Conservation (phyloP, 2,113 vertebrate genomes). For the Argyrosomus japonicus region DNA sequence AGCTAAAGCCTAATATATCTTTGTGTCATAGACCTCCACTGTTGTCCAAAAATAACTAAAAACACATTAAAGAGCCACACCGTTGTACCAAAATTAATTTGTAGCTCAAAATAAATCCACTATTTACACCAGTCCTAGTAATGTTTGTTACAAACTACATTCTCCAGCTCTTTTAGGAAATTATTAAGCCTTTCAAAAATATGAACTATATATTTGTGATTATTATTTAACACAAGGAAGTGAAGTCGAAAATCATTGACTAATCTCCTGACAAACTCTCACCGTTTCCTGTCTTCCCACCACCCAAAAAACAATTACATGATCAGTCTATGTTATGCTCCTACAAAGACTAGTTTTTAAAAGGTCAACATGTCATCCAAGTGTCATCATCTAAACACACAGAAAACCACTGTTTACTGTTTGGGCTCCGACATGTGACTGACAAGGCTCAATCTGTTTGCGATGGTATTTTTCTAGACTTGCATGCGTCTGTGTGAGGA, state of each 20-base stretch:
- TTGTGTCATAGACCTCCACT: no score
- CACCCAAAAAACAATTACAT: not conserved
- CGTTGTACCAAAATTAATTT: not conserved
- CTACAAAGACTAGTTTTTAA: not conserved
- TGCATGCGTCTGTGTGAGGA: constrained; percentile 11
- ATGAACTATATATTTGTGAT: not conserved
- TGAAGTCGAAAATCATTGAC: not conserved
- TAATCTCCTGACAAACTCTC: not conserved
- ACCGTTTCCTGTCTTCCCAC: no score
- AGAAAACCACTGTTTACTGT: constrained; percentile 25
- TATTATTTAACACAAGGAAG: not conserved
- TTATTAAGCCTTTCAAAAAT: not conserved
- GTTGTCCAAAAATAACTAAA: not conserved
- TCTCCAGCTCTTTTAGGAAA: no score
- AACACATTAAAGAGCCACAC: not conserved
- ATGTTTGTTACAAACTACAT: no score
- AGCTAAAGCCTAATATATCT: not conserved
- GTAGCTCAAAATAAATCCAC: no score
- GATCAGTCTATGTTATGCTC: not conserved
- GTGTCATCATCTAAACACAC: constrained; percentile 42
- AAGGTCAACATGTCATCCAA: constrained; percentile 36
- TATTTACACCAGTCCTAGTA: no score
- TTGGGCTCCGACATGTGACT: not conserved
- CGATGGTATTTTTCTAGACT: not conserved
- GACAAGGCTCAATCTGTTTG: constrained; percentile 38